Evolutionary conservation across 2,888 invertebrate genomes (phyloP), one percentile per base, ranked within the genome.

Genomic region (Agonopterix subpropinquella): DNA sequence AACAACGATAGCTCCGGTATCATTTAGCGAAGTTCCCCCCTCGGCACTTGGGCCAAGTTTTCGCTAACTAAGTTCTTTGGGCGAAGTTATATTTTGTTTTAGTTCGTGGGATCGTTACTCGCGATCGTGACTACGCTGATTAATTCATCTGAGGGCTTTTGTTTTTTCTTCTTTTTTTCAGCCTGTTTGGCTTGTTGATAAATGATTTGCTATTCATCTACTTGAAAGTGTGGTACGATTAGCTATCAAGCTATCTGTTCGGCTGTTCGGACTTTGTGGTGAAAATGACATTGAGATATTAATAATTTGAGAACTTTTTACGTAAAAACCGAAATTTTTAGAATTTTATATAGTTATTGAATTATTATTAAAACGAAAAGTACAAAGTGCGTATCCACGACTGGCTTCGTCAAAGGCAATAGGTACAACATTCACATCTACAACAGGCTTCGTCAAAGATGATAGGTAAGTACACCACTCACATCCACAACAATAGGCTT

Each of bases 101-200:
- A 63, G 70, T 73, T 58, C 80, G 79, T 82, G 81, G 73, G 69
- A 70, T 84, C 86, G 72, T 86, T 86, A 85, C 71, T 54, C 58
- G 48, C 59, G 73, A 77, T 79, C 86, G 85, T 87, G 86, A 84
- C 82, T 77, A 56, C 58, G 73, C 70, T 78, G 79, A 84, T 86
- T 84, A 85, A 85, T 84, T 80, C 76, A 76, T 74, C 65, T 58
- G n/a, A n/a, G 61, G 58, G 48, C 58, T 51, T 67, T 70, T 73
- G 77, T 80, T 77, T 79, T 76, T 75, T 72, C 39, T 67, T 60
- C 54, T 53, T 64, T 64, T 71, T 67, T 70, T 73, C 67, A 67
- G 60, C 62, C 63, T 66, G 66, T 68, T 71, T 63, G 58, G 62
- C 64, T 62, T 61, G 13, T 44, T 68, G 71, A 71, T 70, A 65